phyloP scores from a whole-genome alignment of 2,113 vertebrate species.

The Poeciliopsis turrubarensis region DNA sequence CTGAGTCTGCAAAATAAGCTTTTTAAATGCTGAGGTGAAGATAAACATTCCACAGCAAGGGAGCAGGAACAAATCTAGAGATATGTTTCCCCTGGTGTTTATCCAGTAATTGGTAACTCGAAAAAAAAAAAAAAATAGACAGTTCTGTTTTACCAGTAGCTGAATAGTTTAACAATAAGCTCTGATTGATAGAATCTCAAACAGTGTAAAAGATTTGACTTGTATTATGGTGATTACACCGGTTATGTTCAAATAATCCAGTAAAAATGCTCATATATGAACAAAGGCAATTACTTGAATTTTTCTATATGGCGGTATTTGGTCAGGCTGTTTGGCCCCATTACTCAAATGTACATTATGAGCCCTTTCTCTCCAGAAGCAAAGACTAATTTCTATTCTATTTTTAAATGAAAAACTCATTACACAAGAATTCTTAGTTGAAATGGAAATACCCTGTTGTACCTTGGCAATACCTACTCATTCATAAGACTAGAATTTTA shows the following conservation, averaged over 20 bases:
- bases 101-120: background rate
- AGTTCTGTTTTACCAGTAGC: background rate
- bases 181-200: background rate
- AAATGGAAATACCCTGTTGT: background rate
- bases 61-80: constrained; percentile 73
- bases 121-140: background rate
- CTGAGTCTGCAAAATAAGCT: constrained; percentile 52
- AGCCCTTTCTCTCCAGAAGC: background rate
- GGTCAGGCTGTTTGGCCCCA: too few species aligned
- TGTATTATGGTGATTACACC: background rate
- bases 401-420: background rate
- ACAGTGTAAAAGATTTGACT: background rate
- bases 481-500: background rate
- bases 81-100: constrained; percentile 1
- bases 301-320: background rate
- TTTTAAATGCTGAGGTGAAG: constrained; percentile 51
- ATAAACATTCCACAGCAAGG: constrained; percentile 61
- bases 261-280: too few species aligned
- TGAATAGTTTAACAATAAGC: background rate
- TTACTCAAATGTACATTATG: too few species aligned
- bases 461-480: background rate
- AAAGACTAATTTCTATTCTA: background rate
- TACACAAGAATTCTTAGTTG: background rate
- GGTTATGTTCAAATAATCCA: too few species aligned
- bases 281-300: background rate